Evolutionary conservation across 2,888 invertebrate species (phyloP).

Genomic region (Mayetiola destructor): DNA sequence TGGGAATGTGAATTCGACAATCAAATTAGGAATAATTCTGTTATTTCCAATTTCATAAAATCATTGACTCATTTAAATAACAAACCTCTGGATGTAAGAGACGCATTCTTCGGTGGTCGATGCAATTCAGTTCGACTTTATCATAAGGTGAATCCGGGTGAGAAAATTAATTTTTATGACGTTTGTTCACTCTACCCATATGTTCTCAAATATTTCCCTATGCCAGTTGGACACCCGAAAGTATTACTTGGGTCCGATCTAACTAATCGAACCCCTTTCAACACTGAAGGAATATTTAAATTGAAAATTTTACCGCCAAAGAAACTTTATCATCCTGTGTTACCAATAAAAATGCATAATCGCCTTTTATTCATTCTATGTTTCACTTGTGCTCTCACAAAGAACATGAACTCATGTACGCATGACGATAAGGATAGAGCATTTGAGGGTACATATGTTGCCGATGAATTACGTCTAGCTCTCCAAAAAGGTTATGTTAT

Average conservation of each 20-base stretch:
- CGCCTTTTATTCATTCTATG: conserved; percentile 24
- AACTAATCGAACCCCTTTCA: neutral
- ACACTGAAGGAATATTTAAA: conserved; percentile 21
- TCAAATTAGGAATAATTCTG: neutral
- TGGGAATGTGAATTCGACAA: neutral
- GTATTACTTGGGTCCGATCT: conserved; percentile 21
- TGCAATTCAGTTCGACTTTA: conserved; percentile 20
- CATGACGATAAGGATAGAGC: conserved; percentile 20
- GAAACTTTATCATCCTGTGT: conserved; percentile 24
- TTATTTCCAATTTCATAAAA: neutral
- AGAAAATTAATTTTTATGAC: conserved; percentile 23
- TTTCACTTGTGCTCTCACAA: conserved; percentile 17
- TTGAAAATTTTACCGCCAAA: conserved; percentile 22
- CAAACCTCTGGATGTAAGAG: conserved; percentile 20
- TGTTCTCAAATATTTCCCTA: conserved; percentile 23
- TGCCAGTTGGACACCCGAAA: conserved; percentile 24
- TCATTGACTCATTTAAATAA: neutral
- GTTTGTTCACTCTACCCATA: conserved; percentile 24
- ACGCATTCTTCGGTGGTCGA: conserved; percentile 23
- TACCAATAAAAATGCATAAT: conserved; percentile 22
- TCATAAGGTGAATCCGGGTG: conserved; percentile 20
- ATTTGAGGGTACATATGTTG: conserved; percentile 24
- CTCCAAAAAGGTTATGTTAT: conserved; percentile 23
- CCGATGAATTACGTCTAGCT: conserved; percentile 24
- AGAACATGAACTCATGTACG: conserved; percentile 17